Evolutionary conservation across 2,797 vertebrate genomes (phyloP), one percentile per base, ranked within the genome.

Genomic region (Pangasius djambal): DNA sequence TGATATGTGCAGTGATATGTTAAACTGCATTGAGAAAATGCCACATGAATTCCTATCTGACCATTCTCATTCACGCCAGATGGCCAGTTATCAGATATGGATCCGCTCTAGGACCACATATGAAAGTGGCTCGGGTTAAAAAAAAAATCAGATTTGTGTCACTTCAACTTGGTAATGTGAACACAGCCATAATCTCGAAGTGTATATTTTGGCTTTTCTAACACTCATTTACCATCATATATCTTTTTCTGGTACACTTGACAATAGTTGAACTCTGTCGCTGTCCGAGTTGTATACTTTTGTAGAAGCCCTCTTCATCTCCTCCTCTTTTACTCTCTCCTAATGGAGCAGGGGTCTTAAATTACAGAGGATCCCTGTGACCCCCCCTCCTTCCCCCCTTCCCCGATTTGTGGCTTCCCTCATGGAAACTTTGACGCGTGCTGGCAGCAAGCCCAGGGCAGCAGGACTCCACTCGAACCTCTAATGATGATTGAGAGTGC

Each of bases 361-460:
- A 93, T 95, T 95, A 92, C 92, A 69, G 92, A 95, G 93, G 90
- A 95, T 95, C 95, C 87, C 87, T 65, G 37, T 81, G 78, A 82
- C 65, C 48, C 22, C 84, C 86, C 92, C 88, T 89, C 90, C 88
- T 6, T 18, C 88, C 34, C 20, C 89, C 40, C 88, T 81, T 79
- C 88, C 88, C 89, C 67, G 59, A 96, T 95, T 96, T 94, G 91
- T 95, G 95, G 94, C 95, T 97, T 97, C 96, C 96, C 97, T 98
- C 96, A 97, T 97, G 98, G 98, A 98, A 98, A 98, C 94, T 98
- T 96, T 98, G 96, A 97, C 96, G 95, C 95, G 96, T 92, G 93
- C 94, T 98, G 98, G 98, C 97, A 0, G 13, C 1, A 8, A 92
- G 96, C 97, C 98, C 94, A 87, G 92, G 92, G 94, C 93, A 96